Evolutionary conservation across 2,888 invertebrate genomes (phyloP), one percentile per base, ranked within the genome.

Genomic region (Xestobium rufovillosum): DNA sequence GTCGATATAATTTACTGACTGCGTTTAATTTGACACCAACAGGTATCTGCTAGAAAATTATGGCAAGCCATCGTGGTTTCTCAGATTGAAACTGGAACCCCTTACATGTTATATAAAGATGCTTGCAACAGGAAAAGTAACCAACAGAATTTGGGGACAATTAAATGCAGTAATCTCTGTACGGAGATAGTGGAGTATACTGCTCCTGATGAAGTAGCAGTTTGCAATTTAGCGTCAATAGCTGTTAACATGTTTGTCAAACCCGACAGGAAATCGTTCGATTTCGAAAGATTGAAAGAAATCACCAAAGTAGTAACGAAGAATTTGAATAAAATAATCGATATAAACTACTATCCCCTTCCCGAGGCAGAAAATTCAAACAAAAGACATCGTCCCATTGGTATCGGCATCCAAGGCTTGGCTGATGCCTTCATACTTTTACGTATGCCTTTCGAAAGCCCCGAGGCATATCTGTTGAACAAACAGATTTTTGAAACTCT

Each of bases 171-270:
- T 53, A 98, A 98, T 65, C 71, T 98, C 23, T 98, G 97, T 62
- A 97, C 98, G 1, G 98, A 99, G 75, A 90, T 98, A 49, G 80
- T 98, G 0, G 89, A 98, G 63, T 98, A 94, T 64, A 90, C 89
- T 2, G 76, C 89, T 9, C 67, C 80, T 2, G 90, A 94, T 66
- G 96, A 97, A 74, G 80, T 95, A 17, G 97, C 97, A 3, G 97
- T 97, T 0, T 98, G 97, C 64, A 97, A 97, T 69, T 72, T 98
- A 57, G 98, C 97, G 1, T 98, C 97, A 0, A 81, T 98, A 52
- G 97, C 97, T 2, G 73, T 98, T 2, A 95, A 94, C 63, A 89
- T 87, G 82, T 99, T 86, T 69, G 89, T 98, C 0, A 78, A 75
- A 53, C 64, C 75, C 0, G 65, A 73, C 2, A 79, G 83, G 39